Conservation (phyloP, 2,797 vertebrate genomes). For the Muscicapa striata region DNA sequence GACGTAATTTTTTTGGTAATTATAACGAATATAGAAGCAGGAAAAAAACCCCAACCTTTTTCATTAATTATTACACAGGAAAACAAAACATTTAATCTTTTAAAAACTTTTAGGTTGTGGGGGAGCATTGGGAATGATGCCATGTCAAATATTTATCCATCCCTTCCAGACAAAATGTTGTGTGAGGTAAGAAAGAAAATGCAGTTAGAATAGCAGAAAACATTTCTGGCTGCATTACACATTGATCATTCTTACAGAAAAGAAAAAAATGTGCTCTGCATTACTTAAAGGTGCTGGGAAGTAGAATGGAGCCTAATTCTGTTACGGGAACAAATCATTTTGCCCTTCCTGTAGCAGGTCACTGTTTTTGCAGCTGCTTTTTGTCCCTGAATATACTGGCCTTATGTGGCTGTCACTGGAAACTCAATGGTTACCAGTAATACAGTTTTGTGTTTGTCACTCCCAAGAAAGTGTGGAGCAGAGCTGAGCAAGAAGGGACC, state of each 20-base stretch:
- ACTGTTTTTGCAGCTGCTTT: slow-evolving; percentile 41
- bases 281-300: slow-evolving; percentile 64
- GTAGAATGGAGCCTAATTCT: slow-evolving; percentile 56
- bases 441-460: neutral
- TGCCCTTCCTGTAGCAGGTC: slow-evolving; percentile 49
- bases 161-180: slow-evolving; percentile 47
- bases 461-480: neutral
- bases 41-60: neutral
- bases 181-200: slow-evolving; percentile 72
- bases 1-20: slow-evolving; percentile 24
- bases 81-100: slow-evolving; percentile 38
- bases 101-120: neutral
- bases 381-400: neutral
- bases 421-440: neutral
- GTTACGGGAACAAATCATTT: slow-evolving; percentile 61
- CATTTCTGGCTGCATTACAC: slow-evolving; percentile 49
- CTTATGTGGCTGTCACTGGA: neutral
- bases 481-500: neutral
- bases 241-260: slow-evolving; percentile 61
- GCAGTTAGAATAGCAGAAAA: slow-evolving; percentile 53
- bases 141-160: slow-evolving; percentile 75
- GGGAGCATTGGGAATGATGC: slow-evolving; percentile 39
- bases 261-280: slow-evolving; percentile 42
- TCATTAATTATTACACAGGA: neutral
- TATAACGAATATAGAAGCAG: neutral